Percentiles rank a stretch among this genome's conserved stretches.
Evolutionary conservation across 2,113 vertebrate genomes (phyloP).

Genomic region (Callipepla squamata): DNA sequence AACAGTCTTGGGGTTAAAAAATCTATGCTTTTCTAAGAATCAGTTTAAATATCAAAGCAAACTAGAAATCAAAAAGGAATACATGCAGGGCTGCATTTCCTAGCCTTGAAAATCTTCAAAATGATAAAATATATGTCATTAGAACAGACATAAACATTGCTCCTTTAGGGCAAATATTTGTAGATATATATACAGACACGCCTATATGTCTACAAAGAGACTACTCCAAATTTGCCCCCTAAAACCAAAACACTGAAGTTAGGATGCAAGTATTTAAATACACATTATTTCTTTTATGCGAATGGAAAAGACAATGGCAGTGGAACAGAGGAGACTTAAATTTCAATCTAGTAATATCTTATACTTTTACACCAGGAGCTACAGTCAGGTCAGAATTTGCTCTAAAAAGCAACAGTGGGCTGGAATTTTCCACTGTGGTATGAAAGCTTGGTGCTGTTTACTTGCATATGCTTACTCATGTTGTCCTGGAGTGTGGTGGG

Average conservation of each 20-base stretch:
- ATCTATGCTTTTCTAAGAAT: background rate
- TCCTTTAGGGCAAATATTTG: background rate
- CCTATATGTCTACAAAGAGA: accelerated
- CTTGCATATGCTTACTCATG: background rate
- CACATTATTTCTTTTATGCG: background rate
- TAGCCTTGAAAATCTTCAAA: background rate
- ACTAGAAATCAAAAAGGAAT: background rate
- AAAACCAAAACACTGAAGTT: background rate
- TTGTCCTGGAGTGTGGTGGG: background rate
- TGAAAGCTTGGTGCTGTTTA: background rate
- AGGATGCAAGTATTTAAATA: background rate
- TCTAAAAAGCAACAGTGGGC: background rate
- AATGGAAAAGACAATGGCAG: background rate
- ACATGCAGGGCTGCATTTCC: background rate
- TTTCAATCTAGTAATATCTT: background rate
- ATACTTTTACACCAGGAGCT: background rate
- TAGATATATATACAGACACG: background rate
- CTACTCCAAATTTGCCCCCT: background rate
- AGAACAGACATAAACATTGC: background rate
- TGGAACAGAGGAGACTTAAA: background rate
- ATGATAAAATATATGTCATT: background rate
- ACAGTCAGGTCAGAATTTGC: background rate
- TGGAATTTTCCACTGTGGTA: background rate
- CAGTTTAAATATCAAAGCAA: background rate
- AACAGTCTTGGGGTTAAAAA: background rate